Percentiles rank a stretch among this genome's conserved stretches.
Conservation (phyloP, 2,888 invertebrate species). For the Apodemia mormo region DNA sequence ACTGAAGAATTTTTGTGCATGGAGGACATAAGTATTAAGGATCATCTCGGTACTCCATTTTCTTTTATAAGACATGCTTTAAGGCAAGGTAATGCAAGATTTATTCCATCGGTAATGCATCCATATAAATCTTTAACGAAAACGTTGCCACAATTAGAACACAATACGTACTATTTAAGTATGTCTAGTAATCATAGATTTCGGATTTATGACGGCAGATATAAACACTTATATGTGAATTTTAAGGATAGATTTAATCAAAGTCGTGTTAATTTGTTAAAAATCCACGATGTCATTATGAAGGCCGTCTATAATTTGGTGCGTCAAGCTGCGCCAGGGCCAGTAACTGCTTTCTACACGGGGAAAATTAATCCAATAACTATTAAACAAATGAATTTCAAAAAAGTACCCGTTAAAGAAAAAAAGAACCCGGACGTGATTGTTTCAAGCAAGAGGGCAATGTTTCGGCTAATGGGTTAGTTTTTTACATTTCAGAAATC, state of each 20-base stretch:
- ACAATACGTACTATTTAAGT: slow-evolving; percentile 47
- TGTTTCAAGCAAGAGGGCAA: slow-evolving; percentile 47
- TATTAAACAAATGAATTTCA: slow-evolving; percentile 37
- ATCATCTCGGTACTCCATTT: slow-evolving; percentile 52
- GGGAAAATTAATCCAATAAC: slow-evolving; percentile 55
- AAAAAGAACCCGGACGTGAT: slow-evolving; percentile 40
- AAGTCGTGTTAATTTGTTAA: slow-evolving; percentile 42
- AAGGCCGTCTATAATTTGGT: slow-evolving; percentile 47
- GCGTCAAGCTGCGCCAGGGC: slow-evolving; percentile 42
- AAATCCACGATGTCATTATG: slow-evolving; percentile 57
- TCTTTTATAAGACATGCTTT: slow-evolving; percentile 45
- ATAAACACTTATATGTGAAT: slow-evolving; percentile 54
- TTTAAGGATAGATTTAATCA: slow-evolving; percentile 51
- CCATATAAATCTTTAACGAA: slow-evolving; percentile 48
- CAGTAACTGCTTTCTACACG: slow-evolving; percentile 59
- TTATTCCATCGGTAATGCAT: slow-evolving; percentile 51
- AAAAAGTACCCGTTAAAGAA: slow-evolving; percentile 32
- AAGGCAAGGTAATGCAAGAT: slow-evolving; percentile 46
- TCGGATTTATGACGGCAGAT: slow-evolving; percentile 40
- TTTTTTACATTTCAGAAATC: slow-evolving; percentile 6
- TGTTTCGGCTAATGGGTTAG: slow-evolving; percentile 56
- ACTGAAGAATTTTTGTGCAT: slow-evolving; percentile 54
- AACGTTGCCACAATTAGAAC: slow-evolving; percentile 41
- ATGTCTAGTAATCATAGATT: slow-evolving; percentile 39
- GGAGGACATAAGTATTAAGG: slow-evolving; percentile 57